A percentile compares a stretch with the other conserved stretches of the same genome.
Evolutionary conservation across 2,113 vertebrate genomes (phyloP).

Genomic region (Cinclus cinclus): DNA sequence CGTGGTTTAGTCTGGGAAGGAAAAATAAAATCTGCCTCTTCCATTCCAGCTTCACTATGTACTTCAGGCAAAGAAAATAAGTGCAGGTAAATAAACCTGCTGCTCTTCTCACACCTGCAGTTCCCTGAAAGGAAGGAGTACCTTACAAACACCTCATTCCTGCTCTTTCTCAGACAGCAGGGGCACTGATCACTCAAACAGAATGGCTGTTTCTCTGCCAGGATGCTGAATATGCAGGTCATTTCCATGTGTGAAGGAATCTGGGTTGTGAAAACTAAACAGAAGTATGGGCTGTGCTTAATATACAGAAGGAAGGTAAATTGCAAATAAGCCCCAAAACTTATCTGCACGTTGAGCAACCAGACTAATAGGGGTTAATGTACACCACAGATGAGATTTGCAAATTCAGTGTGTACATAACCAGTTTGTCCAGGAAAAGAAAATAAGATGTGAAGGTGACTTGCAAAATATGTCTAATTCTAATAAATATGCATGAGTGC

Average conservation of each 20-base stretch:
- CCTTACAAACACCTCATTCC: neutral
- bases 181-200: neutral
- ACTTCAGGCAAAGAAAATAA: neutral
- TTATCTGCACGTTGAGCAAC: neutral
- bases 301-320: neutral
- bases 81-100: neutral
- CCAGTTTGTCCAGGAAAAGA: slow-evolving; percentile 58
- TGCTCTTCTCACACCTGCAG: neutral
- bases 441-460: slow-evolving; percentile 58
- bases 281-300: neutral
- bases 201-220: neutral
- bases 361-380: slow-evolving; percentile 33
- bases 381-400: slow-evolving; percentile 39
- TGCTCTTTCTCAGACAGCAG: neutral
- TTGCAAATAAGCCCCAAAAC: neutral
- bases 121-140: neutral
- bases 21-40: neutral
- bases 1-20: neutral
- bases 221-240: neutral
- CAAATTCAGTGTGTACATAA: slow-evolving; percentile 17
- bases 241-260: neutral
- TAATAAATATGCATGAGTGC: neutral
- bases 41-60: neutral
- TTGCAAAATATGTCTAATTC: slow-evolving; percentile 50
- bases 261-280: neutral